These are phyloP conservation scores for Pomatorhinus ruficollis DNA, from an alignment of 2,113 vertebrate species.

Conservation along the genomic window DNA sequence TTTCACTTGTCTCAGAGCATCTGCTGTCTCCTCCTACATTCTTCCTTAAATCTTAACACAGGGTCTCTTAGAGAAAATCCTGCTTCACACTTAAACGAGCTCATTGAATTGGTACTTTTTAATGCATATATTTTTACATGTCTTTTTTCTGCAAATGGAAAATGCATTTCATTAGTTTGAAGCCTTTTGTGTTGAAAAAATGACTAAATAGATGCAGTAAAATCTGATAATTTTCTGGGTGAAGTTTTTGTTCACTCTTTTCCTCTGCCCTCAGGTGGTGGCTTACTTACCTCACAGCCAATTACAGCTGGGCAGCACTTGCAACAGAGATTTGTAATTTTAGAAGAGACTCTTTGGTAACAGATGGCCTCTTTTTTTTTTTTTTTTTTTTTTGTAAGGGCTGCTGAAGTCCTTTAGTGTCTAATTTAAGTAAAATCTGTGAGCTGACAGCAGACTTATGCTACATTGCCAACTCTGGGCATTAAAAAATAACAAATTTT, in stretches of 20 bases:
- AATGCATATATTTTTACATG: neutral
- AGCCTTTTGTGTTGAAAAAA: neutral
- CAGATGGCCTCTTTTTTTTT: slow-evolving; percentile 44
- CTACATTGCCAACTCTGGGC: slow-evolving; percentile 6
- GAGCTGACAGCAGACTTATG: slow-evolving; percentile 37
- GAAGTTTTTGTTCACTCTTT: neutral
- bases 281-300: neutral
- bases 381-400: slow-evolving; percentile 19
- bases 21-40: slow-evolving; percentile 41
- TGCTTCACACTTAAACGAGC: neutral
- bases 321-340: neutral
- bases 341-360: slow-evolving; percentile 31
- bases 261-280: neutral
- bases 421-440: slow-evolving; percentile 56
- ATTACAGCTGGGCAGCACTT: slow-evolving; percentile 34
- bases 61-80: neutral
- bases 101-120: neutral
- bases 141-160: neutral
- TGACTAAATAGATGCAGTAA: neutral
- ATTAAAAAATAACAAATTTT: slow-evolving; percentile 22
- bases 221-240: neutral
- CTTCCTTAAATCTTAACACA: slow-evolving; percentile 23
- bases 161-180: neutral
- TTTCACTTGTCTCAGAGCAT: slow-evolving; percentile 31
- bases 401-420: slow-evolving; percentile 37